Evolutionary conservation across 2,888 invertebrate genomes (phyloP).

Genomic region (Agonopterix subpropinquella): DNA sequence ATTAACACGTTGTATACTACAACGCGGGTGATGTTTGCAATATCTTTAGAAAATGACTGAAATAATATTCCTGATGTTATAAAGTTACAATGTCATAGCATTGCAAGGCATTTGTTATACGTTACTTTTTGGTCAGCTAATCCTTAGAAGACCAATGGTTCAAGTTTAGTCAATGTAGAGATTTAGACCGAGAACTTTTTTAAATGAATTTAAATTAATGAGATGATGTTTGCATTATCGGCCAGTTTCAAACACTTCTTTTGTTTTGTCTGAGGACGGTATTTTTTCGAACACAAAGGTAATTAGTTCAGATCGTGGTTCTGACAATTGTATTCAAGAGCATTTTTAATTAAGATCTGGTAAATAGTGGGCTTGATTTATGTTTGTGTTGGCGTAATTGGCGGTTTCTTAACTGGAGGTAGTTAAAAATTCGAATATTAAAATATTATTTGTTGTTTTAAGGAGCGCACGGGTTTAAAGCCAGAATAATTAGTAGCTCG

Average conservation of each 20-base stretch:
- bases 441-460: constrained; percentile 23
- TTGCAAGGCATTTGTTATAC: too few relatives aligned
- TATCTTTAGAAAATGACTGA: too few relatives aligned
- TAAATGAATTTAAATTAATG: neutral
- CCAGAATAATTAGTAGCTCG: constrained; percentile 25
- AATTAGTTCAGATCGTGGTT: constrained; percentile 22
- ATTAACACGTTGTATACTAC: too few relatives aligned
- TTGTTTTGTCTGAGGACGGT: constrained; percentile 1
- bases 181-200: neutral
- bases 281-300: constrained; percentile 11
- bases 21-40: too few relatives aligned
- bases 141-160: too few relatives aligned
- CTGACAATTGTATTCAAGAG: constrained; percentile 21
- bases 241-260: neutral
- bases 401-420: constrained; percentile 20
- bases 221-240: neutral
- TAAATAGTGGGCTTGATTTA: constrained; percentile 31
- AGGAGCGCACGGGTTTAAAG: constrained; percentile 6
- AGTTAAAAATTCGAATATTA: constrained; percentile 25
- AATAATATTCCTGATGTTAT: too few relatives aligned
- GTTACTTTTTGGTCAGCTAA: too few relatives aligned
- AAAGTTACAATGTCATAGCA: too few relatives aligned
- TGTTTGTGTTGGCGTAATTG: constrained; percentile 27
- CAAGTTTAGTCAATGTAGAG: too few relatives aligned
- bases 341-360: constrained; percentile 32